phyloP scores from a whole-genome alignment of 2,797 vertebrate genomes.

The Gymnoscopelus microlampas region DNA sequence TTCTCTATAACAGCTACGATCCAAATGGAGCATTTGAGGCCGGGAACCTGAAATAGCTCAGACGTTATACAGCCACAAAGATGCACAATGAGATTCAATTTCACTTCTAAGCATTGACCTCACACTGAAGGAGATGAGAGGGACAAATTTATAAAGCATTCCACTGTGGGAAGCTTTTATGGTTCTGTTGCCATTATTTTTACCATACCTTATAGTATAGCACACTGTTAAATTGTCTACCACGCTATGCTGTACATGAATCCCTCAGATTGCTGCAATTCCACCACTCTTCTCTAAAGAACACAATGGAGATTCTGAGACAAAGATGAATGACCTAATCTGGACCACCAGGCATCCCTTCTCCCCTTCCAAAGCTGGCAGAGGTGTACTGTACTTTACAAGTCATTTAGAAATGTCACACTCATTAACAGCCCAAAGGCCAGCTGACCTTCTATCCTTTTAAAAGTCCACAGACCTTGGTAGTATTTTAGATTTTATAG shows the following conservation, averaged over 20 bases:
- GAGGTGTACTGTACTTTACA: constrained; percentile 44
- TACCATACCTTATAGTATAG: constrained; percentile 9
- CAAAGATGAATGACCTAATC: constrained; percentile 69
- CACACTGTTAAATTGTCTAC: constrained; percentile 21
- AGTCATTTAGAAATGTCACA: constrained; percentile 74
- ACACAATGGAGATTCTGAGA: constrained; percentile 58
- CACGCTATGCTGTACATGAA: constrained; percentile 23
- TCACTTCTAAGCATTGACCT: constrained; percentile 44
- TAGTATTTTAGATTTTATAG: constrained; percentile 30
- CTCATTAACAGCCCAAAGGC: constrained; percentile 59
- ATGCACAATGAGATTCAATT: constrained; percentile 50
- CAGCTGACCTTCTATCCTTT: constrained; percentile 22
- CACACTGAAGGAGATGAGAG: constrained; percentile 32
- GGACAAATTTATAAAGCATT: constrained; percentile 17
- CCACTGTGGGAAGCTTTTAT: constrained; percentile 2
- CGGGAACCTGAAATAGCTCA: constrained; percentile 28
- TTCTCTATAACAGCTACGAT: constrained; percentile 4
- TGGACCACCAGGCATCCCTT: constrained; percentile 64
- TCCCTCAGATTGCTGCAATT: constrained; percentile 45
- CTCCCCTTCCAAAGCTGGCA: constrained; percentile 50
- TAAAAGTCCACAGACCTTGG: not conserved
- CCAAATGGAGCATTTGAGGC: constrained; percentile 8
- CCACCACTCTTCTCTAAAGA: constrained; percentile 38
- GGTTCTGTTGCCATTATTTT: constrained; percentile 14
- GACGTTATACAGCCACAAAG: constrained; percentile 28